Conservation (phyloP, 2,888 invertebrate species). For the Drosophila anomalata region DNA sequence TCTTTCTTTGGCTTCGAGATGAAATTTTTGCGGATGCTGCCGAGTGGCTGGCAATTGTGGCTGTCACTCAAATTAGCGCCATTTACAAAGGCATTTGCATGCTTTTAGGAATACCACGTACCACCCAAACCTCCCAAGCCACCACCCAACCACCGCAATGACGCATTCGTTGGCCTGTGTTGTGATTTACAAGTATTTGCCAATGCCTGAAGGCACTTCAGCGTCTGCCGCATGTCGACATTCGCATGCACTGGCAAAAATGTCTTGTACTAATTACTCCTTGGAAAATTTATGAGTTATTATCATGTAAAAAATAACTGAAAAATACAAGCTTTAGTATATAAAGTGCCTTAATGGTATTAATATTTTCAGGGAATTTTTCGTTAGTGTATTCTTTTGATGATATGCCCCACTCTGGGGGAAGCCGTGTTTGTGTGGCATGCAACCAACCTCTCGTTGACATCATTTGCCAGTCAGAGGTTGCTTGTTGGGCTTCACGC, state of each 20-base stretch:
- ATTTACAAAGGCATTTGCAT: constrained; percentile 53
- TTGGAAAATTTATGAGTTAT: background rate
- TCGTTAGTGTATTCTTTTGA: constrained; percentile 25
- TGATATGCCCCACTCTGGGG: constrained; percentile 3
- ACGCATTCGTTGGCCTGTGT: constrained; percentile 48
- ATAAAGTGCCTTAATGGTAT: background rate
- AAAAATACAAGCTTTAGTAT: background rate
- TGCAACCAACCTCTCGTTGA: constrained; percentile 69
- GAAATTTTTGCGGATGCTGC: constrained; percentile 14
- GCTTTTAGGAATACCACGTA: constrained; percentile 55
- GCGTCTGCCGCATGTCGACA: constrained; percentile 20
- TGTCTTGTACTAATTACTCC: background rate
- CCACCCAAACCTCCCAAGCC: constrained; percentile 9
- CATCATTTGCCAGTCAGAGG: constrained; percentile 72
- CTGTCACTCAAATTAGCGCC: constrained; percentile 60
- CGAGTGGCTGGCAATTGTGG: constrained; percentile 62
- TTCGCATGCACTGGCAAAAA: constrained; percentile 15
- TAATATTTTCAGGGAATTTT: background rate
- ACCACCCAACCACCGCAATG: constrained; percentile 36
- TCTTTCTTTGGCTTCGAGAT: constrained; percentile 27
- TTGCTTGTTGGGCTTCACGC: constrained; percentile 63
- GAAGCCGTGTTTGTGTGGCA: constrained; percentile 41
- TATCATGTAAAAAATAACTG: background rate
- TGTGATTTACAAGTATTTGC: constrained; percentile 68
- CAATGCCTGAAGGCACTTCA: constrained; percentile 59